A percentile compares a stretch with the other conserved stretches of the same genome.
These are phyloP conservation scores for Diprion similis DNA, from an alignment of 1,140 invertebrate genomes.

Conservation along the genomic window DNA sequence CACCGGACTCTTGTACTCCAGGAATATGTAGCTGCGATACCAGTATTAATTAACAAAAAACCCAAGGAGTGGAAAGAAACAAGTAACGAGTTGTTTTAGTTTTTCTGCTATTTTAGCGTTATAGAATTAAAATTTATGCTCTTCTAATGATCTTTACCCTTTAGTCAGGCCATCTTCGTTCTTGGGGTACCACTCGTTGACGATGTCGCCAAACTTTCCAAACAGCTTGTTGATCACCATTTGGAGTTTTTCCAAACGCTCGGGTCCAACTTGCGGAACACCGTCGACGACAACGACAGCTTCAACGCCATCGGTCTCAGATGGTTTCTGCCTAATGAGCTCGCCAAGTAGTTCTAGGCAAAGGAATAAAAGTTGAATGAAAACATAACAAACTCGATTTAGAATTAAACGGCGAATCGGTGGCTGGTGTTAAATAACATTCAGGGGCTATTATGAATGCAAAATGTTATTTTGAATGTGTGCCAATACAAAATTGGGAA, in stretches of 20 bases:
- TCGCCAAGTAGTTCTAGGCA: slow-evolving; percentile 88
- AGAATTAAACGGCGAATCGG: too few relatives aligned
- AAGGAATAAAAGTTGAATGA: slow-evolving; percentile 23
- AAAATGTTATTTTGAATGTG: too few relatives aligned
- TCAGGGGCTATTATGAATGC: too few relatives aligned
- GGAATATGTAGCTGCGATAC: slow-evolving; percentile 81
- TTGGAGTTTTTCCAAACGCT: slow-evolving; percentile 91
- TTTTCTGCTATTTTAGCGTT: neutral
- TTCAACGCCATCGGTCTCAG: slow-evolving; percentile 94
- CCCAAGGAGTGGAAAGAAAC: neutral
- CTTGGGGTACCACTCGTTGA: slow-evolving; percentile 90
- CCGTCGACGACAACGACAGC: slow-evolving; percentile 96
- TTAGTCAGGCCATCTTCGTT: slow-evolving; percentile 84
- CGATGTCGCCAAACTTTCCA: slow-evolving; percentile 88
- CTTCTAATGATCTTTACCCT: slow-evolving; percentile 66
- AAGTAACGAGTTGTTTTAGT: neutral
- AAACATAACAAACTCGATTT: neutral
- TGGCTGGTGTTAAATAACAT: too few relatives aligned
- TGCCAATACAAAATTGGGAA: too few relatives aligned
- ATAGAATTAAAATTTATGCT: neutral
- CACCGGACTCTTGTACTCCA: slow-evolving; percentile 85
- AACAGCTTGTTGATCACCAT: slow-evolving; percentile 93
- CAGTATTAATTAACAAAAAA: slow-evolving; percentile 25
- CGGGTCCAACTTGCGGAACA: slow-evolving; percentile 91
- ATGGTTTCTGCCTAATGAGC: slow-evolving; percentile 85